phyloP scores from a whole-genome alignment of 2,888 invertebrate species.

The Phaonia tiefii region DNA sequence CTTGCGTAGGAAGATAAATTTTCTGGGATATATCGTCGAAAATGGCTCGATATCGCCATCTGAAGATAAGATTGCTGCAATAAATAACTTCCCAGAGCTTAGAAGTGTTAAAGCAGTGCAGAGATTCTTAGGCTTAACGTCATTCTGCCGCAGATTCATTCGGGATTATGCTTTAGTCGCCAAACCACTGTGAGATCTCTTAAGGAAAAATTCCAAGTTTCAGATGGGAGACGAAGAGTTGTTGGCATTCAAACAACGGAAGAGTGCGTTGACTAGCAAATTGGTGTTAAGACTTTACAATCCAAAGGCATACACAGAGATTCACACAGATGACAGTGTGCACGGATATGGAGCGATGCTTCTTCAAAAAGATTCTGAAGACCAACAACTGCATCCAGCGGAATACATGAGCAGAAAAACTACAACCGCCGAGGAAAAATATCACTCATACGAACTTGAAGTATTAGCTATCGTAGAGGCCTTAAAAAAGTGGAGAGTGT shows the following conservation, averaged over 20 bases:
- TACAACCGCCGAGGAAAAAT: constrained; percentile 67
- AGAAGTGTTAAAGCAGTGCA: constrained; percentile 36
- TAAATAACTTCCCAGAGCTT: constrained; percentile 46
- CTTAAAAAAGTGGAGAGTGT: too few relatives aligned
- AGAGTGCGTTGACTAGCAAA: background rate
- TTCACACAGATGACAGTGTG: constrained; percentile 59
- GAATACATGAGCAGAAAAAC: constrained; percentile 29
- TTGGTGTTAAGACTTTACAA: constrained; percentile 33
- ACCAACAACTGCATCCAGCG: constrained; percentile 8
- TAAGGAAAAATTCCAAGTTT: constrained; percentile 42
- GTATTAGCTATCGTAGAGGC: constrained; percentile 50
- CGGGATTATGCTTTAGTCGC: constrained; percentile 39
- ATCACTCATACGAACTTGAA: constrained; percentile 71
- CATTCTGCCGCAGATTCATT: constrained; percentile 59
- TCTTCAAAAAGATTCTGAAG: too few relatives aligned
- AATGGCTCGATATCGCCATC: constrained; percentile 16
- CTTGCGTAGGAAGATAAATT: too few relatives aligned
- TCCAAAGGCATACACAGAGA: constrained; percentile 33
- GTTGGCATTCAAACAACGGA: constrained; percentile 20
- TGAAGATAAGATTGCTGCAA: constrained; percentile 30
- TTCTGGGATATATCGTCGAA: constrained; percentile 35
- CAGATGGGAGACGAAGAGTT: too few relatives aligned
- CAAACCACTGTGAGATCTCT: constrained; percentile 48
- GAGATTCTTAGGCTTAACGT: constrained; percentile 52
- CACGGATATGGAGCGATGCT: constrained; percentile 37